Evolutionary conservation across 2,797 vertebrate genomes (phyloP).

Genomic region (Malurus leucopterus): DNA sequence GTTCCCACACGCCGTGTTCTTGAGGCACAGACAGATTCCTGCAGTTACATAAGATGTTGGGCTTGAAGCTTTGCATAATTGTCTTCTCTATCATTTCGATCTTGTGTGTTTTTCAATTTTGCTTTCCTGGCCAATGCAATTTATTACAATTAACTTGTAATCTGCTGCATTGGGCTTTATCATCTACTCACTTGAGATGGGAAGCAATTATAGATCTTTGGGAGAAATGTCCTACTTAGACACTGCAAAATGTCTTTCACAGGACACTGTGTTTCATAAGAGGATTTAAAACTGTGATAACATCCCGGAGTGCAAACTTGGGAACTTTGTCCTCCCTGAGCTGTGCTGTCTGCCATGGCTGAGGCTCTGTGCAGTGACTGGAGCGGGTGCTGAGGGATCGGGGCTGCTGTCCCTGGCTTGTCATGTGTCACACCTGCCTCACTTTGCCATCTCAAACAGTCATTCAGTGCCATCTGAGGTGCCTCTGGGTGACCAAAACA

Average conservation of each 20-base stretch:
- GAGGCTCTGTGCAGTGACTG: neutral
- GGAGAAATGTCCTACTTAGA: neutral
- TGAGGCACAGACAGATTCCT: neutral
- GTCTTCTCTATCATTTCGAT: neutral
- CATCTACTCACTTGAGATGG: neutral
- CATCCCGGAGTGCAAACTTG: neutral
- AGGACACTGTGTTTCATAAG: neutral
- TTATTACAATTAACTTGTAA: conserved; percentile 3
- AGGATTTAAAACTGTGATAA: neutral
- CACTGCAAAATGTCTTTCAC: neutral
- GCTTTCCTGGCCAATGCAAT: neutral
- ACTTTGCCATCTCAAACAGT: neutral
- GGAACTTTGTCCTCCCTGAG: neutral
- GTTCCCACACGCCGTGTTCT: neutral
- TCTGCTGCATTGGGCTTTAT: conserved; percentile 3
- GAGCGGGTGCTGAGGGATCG: neutral
- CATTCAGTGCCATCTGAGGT: neutral
- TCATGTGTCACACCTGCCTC: neutral
- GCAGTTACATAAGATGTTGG: neutral
- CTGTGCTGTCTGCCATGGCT: accelerated
- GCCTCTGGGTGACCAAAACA: neutral
- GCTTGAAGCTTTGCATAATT: neutral
- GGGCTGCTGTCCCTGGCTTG: neutral
- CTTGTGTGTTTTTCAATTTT: neutral
- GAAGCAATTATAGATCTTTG: conserved; percentile 10